Base-by-base conservation (phyloP, 2,113 vertebrate genomes). In the Elgaria multicarinata region DNA sequence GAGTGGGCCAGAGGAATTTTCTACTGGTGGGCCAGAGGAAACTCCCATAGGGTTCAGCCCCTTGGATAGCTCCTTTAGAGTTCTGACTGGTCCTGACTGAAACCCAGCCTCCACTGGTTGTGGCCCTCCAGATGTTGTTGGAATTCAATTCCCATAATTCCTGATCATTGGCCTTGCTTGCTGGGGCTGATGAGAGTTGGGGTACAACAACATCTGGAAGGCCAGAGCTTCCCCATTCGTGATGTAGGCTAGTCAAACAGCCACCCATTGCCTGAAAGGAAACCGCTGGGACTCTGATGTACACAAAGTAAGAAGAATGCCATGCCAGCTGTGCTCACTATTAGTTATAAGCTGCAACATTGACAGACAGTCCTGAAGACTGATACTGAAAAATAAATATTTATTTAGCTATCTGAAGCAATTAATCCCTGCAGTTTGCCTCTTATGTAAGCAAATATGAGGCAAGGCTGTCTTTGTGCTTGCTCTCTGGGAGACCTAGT, bases 331-430 rank as follows among this genome's bases (percentile, higher is more conserved):
- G 87, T 92, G 94, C 88, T 87, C 88, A 93, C 92, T 95, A 90
- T 95, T 94, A 93, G 74, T 92, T 64, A 62, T 39, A 64, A 92
- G 90, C 87, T 80, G 92, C 91, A 94, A 93, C 92, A 92, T 87
- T 95, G 96, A 95, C 92, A 92, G 94, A 93, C 95, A 94, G 91
- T 95, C 94, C 93, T 95, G 93, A 95, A 96, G 89, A 89, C 92
- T 94, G 91, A 93, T 95, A 93, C 76, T 58, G 94, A 94, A 95
- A 97, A 96, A 96, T 95, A 96, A 97, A 97, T 95, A 95, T 95
- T 96, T 96, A 94, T 95, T 96, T 97, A 96, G 92, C 95, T 96
- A 94, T 93, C 95, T 93, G 93, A 97, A 96, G 95, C 95, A 95
- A 95, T 94, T 96, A 96, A 97, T 97, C 88, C 93, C 90, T 39